Evolutionary conservation across 1,140 invertebrate genomes (phyloP), one percentile per base, ranked within the genome.

Genomic region (Sycobia sp.): DNA sequence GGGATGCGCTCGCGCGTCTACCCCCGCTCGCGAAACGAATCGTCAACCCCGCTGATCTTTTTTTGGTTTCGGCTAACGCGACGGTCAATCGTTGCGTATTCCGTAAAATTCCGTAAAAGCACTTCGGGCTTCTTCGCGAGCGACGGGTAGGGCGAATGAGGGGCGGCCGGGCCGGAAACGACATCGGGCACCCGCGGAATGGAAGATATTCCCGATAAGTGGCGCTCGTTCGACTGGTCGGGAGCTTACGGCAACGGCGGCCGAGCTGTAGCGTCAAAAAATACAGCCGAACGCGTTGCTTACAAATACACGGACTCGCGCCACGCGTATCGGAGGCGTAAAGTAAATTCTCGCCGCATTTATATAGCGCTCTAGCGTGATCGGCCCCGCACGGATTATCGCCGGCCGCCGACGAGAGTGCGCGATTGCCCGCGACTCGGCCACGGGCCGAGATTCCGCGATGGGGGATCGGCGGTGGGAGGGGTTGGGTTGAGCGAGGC

Each of bases 301-400:
- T n/a, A n/a, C n/a, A n/a, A n/a, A n/a, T n/a, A n/a, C n/a, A n/a
- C n/a, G n/a, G n/a, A n/a, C n/a, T n/a, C 5, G 29, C 29, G 29
- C 5, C 29, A 11, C 4, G 29, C 29, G 29, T 4, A 51, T 59
- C 34, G 27, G 22, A 22, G 23, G 36, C 34, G 57, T 41, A 41
- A 59, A 50, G 41, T 8, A 46, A 51, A n/a, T 20, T 9, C 36
- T 14, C 9, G 47, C 18, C 20, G 46, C 46, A 27, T 59, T 59
- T 59, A 59, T n/a, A n/a, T 59, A 29, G 36, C 16, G 25, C 3
- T 50, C 50, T 59, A 49, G 57, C 57, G 36, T 59, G 36, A 59
- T 59, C 32, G 49, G 11, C 27, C 43, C 13, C 16, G 38, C 20
- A 13, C 8, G 57, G 49, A 53, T 53, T 53, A 53, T 53, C 58